Conservation (phyloP, 2,888 invertebrate species). For the Eretmocerus hayati region DNA sequence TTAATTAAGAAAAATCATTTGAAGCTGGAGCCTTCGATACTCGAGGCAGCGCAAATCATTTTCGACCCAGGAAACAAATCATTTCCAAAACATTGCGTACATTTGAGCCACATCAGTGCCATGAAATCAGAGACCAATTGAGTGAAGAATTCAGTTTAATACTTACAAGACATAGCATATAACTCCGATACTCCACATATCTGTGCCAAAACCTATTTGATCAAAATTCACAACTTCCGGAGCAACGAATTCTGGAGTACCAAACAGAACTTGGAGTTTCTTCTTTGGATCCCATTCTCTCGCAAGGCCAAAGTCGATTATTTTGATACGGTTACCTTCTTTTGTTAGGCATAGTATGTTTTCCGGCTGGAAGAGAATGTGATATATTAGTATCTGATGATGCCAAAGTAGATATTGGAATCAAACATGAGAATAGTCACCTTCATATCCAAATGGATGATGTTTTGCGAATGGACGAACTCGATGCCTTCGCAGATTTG, state of each 20-base stretch:
- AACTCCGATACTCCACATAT: constrained; percentile 99
- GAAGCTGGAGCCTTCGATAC: no score
- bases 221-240: constrained; percentile 99
- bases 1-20: no score
- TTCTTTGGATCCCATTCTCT: constrained; percentile 85
- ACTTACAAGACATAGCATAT: constrained; percentile 98
- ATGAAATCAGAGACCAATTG: no score
- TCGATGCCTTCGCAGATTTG: constrained; percentile 98
- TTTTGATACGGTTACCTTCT: constrained; percentile 95
- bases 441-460: constrained; percentile 96
- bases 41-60: no score
- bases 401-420: no score
- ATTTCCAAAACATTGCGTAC: no score
- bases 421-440: constrained; percentile 46
- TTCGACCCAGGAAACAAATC: no score
- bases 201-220: constrained; percentile 89
- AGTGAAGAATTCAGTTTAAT: no score
- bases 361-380: constrained; percentile 78
- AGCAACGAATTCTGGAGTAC: constrained; percentile 98
- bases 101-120: no score
- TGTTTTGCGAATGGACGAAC: constrained; percentile 92
- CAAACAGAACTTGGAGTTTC: constrained; percentile 89
- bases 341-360: constrained; percentile 95
- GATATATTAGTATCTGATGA: no score
- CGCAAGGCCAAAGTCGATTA: constrained; percentile 97